Percentiles rank a stretch among this genome's conserved stretches.
These are phyloP conservation scores for Coreoperca whiteheadi DNA, from an alignment of 2,113 vertebrate genomes.

Conservation along the genomic window DNA sequence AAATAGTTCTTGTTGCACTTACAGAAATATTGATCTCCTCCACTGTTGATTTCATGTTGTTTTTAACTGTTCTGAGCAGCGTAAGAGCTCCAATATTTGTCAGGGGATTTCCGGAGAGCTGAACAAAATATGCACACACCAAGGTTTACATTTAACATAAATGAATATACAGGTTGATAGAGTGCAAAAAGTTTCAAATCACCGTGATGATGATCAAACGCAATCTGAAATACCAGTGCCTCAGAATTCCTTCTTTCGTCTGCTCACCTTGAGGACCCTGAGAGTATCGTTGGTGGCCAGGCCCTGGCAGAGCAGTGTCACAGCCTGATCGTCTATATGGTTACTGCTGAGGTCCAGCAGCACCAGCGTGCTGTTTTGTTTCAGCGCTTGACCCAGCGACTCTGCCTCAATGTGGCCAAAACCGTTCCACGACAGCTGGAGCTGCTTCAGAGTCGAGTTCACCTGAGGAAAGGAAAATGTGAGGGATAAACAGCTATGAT, in stretches of 20 bases:
- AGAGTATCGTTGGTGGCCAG: slow-evolving; percentile 83
- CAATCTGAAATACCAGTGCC: neutral
- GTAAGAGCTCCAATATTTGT: slow-evolving; percentile 76
- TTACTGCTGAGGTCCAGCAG: slow-evolving; percentile 85
- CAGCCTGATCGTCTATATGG: slow-evolving; percentile 76
- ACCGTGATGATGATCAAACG: neutral
- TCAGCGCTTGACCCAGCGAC: slow-evolving; percentile 84
- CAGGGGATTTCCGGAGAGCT: slow-evolving; percentile 84
- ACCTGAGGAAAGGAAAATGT: slow-evolving; percentile 7
- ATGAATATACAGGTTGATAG: neutral
- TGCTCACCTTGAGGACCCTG: slow-evolving; percentile 81
- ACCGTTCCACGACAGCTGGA: slow-evolving; percentile 84
- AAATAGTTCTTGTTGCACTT: slow-evolving; percentile 53
- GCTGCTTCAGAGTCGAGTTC: slow-evolving; percentile 75
- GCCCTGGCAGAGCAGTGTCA: slow-evolving; percentile 78
- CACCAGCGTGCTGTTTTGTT: slow-evolving; percentile 77
- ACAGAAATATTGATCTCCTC: slow-evolving; percentile 87
- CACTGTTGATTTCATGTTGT: slow-evolving; percentile 78
- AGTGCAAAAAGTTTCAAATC: neutral
- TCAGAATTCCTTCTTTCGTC: neutral
- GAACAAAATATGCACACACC: slow-evolving; percentile 2
- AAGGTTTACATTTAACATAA: neutral
- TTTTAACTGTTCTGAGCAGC: slow-evolving; percentile 79
- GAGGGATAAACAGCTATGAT: neutral
- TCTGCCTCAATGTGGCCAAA: slow-evolving; percentile 80